Conservation (phyloP, 2,113 vertebrate species). For the Charadrius vociferus region DNA sequence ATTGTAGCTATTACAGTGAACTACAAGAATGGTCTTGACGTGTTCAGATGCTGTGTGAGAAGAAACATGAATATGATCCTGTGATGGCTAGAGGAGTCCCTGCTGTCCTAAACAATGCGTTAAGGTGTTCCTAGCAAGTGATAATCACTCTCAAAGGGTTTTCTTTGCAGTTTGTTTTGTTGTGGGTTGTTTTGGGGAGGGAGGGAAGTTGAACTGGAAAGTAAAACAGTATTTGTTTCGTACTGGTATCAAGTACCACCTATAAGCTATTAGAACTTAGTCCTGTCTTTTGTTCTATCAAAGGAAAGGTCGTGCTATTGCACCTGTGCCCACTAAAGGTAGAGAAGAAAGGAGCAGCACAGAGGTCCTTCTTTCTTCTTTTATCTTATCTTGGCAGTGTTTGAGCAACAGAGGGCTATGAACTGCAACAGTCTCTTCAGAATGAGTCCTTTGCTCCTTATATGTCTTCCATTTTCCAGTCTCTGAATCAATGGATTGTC, state of each 20-base stretch:
- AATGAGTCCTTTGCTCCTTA: background rate
- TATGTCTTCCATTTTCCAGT: background rate
- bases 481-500: background rate
- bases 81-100: background rate
- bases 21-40: background rate
- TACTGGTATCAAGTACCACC: background rate
- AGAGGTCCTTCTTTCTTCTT: background rate
- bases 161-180: background rate
- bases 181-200: background rate
- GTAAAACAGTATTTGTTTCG: background rate
- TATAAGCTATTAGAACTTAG: background rate
- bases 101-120: background rate
- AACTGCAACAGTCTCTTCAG: background rate
- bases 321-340: background rate
- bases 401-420: background rate
- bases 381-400: background rate
- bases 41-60: background rate
- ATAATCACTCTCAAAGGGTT: background rate
- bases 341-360: background rate
- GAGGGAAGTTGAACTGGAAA: background rate
- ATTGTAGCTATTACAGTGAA: background rate
- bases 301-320: background rate
- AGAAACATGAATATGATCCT: background rate
- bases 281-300: background rate
- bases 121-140: background rate